Base-by-base conservation (phyloP, 2,113 vertebrate genomes). In the Ramphastos sulfuratus region DNA sequence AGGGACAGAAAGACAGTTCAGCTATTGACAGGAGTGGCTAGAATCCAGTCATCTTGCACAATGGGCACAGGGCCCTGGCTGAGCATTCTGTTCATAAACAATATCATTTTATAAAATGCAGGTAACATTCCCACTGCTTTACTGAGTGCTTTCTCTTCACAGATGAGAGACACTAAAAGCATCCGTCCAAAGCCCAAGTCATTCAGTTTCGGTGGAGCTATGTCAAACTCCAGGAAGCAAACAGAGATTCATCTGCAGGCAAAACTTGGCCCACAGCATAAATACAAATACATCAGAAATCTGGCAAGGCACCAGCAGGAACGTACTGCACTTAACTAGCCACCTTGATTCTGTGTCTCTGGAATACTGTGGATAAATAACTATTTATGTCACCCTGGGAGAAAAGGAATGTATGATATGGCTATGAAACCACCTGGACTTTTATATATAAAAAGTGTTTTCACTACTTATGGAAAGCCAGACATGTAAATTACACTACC, bases 371-470 rank as follows among this genome's bases (percentile, higher is more conserved):
- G 91, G 87, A 85, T 95, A 94, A 96, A 93, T 95, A 91, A 95
- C 90, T 94, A 83, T 92, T 94, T 92, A 91, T 93, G 90, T 94
- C 91, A 90, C 85, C 39, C 70, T 78, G 80, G 93, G 95, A 94
- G 76, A 96, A 96, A 83, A 95, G 94, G 96, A 96, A 96, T 96
- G 91, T 50, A 92, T 75, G 95, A 93, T 94, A 96, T 82, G 89
- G 91, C 85, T 92, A 85, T 21, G 69, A 91, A 96, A 92, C 94
- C 94, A 94, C 94, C 94, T 95, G 93, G 95, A 91, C 87, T 84
- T 91, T 94, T 90, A 91, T 84, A 92, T 65, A 95, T 92, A 96
- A 94, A 78, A 96, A 94, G 77, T 94, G 93, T 96, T 95, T 95
- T 87, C 95, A 96, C 85, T 90, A 55, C 91, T 96, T 94, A 91